A percentile compares a stretch with the other conserved stretches of the same genome.
phyloP scores from a whole-genome alignment of 2,113 vertebrate species.

The Microtus richardsoni region DNA sequence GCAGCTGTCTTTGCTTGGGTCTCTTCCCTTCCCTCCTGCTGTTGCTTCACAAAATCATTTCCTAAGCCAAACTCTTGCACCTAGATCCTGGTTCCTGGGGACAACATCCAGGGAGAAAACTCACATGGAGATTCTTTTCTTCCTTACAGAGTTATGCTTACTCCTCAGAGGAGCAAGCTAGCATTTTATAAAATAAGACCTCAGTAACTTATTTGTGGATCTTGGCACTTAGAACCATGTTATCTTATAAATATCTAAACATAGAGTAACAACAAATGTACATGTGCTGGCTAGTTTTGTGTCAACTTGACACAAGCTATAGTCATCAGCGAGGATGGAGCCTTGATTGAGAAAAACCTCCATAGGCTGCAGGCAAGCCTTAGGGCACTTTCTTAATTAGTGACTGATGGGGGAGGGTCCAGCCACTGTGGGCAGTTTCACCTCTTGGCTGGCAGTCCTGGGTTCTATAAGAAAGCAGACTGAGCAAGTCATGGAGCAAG shows the following conservation, averaged over 20 bases:
- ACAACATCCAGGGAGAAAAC: not conserved
- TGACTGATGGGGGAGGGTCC: not conserved
- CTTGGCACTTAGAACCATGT: not conserved
- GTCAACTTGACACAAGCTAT: not conserved
- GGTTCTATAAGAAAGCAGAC: not conserved
- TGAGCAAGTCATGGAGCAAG: not conserved
- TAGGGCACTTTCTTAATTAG: not conserved
- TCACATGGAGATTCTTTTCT: not conserved
- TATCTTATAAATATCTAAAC: constrained; percentile 24
- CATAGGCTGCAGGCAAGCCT: not conserved
- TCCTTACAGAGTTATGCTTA: not conserved
- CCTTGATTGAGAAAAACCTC: not conserved
- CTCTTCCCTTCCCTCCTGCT: constrained; percentile 3
- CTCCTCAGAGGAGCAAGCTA: not conserved
- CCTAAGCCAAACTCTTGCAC: not conserved
- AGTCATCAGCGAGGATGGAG: not conserved
- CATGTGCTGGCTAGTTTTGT: not conserved
- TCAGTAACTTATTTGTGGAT: not conserved
- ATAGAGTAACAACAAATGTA: not conserved
- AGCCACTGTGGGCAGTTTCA: not conserved
- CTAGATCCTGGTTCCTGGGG: not conserved
- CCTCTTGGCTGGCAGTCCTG: not conserved
- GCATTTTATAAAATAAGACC: constrained; percentile 24
- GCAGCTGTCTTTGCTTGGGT: not conserved
- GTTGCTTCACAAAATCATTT: constrained; percentile 2